These are phyloP conservation scores for Physocephala rufipes DNA, from an alignment of 2,888 invertebrate genomes.

Conservation along the genomic window DNA sequence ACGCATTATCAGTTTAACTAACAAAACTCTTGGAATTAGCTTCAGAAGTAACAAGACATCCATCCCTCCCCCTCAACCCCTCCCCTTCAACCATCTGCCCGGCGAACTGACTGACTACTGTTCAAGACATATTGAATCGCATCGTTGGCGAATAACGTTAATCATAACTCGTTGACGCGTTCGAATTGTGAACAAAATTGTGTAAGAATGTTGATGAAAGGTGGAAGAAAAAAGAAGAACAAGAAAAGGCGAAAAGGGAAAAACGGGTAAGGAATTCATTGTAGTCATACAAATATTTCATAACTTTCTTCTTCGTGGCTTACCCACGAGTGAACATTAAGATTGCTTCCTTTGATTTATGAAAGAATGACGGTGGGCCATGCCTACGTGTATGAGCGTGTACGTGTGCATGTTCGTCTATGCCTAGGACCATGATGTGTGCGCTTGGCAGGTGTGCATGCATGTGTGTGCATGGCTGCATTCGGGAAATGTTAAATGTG, in stretches of 20 bases:
- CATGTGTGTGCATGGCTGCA: constrained; percentile 25
- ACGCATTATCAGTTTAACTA: background rate
- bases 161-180: constrained; percentile 62
- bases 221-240: constrained; percentile 15
- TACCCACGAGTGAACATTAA: constrained; percentile 7
- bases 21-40: constrained; percentile 9
- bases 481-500: background rate
- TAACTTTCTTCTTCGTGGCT: constrained; percentile 15
- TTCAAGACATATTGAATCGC: no score
- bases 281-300: constrained; percentile 23
- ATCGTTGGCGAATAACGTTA: constrained; percentile 44
- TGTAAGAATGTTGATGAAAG: constrained; percentile 35
- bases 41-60: no score
- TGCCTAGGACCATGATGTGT: no score
- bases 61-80: background rate
- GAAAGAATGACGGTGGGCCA: constrained; percentile 35
- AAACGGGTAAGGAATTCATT: constrained; percentile 1
- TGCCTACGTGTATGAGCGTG: no score
- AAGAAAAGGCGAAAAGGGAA: constrained; percentile 46
- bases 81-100: no score
- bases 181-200: no score
- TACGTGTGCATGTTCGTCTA: no score
- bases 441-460: constrained; percentile 41
- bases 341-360: constrained; percentile 54
- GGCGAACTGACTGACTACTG: background rate